Percentiles rank a stretch among this genome's conserved stretches.
phyloP scores from a whole-genome alignment of 2,888 invertebrate species.

The Parelbella ahira region DNA sequence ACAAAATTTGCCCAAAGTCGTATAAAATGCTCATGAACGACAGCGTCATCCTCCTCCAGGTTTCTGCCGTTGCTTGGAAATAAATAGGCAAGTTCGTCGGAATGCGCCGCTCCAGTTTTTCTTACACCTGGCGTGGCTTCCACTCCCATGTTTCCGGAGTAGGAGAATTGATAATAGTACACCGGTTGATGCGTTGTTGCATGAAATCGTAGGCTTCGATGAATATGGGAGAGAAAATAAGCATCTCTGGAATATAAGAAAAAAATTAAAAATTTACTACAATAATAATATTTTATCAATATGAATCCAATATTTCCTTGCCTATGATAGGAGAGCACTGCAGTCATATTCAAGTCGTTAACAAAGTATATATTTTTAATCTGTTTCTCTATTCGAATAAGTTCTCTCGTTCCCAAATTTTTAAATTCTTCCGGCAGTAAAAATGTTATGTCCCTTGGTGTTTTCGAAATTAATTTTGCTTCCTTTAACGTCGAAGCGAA shows the following conservation, averaged over 20 bases:
- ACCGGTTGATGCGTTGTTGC: conserved; percentile 42
- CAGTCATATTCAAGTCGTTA: conserved; percentile 43
- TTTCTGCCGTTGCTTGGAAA: conserved; percentile 42
- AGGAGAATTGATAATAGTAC: conserved; percentile 64
- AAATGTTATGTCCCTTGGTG: conserved; percentile 37
- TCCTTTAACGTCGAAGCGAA: conserved; percentile 50
- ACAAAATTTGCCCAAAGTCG: conserved; percentile 65
- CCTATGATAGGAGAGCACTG: conserved; percentile 59
- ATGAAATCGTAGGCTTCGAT: conserved; percentile 54
- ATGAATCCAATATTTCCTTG: conserved; percentile 30
- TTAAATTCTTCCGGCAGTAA: conserved; percentile 59
- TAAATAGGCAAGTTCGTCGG: conserved; percentile 63
- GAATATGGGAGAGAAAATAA: conserved; percentile 60
- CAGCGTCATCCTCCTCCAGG: conserved; percentile 48
- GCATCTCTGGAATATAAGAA: conserved; percentile 59
- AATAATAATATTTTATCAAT: background rate
- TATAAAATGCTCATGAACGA: conserved; percentile 46
- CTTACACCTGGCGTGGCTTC: conserved; percentile 42
- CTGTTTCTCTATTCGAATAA: conserved; percentile 41
- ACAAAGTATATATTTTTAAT: conserved; percentile 57
- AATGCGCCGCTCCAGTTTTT: conserved; percentile 63
- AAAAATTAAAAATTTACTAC: background rate
- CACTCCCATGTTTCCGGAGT: conserved; percentile 49
- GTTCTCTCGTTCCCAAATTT: conserved; percentile 47
- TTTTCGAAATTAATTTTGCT: conserved; percentile 37